Evolutionary conservation across 2,113 vertebrate genomes (phyloP).

Genomic region (Leucosticte australis): DNA sequence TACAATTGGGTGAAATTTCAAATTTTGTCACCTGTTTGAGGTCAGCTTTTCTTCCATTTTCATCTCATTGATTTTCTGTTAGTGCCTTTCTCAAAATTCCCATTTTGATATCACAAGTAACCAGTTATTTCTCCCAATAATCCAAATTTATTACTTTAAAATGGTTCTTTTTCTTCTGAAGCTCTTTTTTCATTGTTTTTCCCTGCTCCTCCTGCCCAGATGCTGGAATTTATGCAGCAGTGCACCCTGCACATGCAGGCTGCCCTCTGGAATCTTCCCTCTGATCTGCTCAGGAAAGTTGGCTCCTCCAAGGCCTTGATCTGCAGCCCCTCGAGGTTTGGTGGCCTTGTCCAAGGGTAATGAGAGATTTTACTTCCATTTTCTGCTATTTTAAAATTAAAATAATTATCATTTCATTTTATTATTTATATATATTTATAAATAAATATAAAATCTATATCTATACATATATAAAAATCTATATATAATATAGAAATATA

Average conservation of each 20-base stretch:
- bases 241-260: conserved; percentile 79
- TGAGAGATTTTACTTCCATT: background rate
- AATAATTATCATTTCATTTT: no score
- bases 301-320: conserved; percentile 72
- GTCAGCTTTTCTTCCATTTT: background rate
- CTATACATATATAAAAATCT: no score
- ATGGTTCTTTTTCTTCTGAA: background rate
- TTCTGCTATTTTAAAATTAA: background rate
- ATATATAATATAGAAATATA: no score
- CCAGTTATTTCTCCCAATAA: background rate
- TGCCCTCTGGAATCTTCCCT: conserved; percentile 65
- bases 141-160: background rate
- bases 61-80: background rate
- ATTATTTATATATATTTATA: no score
- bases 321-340: conserved; percentile 68
- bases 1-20: background rate
- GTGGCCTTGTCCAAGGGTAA: conserved; percentile 76
- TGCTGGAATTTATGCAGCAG: conserved; percentile 81
- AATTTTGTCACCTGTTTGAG: background rate
- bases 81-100: background rate
- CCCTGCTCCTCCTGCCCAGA: conserved; percentile 44
- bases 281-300: conserved; percentile 57
- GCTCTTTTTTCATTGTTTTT: background rate
- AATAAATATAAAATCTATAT: no score
- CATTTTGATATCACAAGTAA: background rate